phyloP scores from a whole-genome alignment of 2,113 vertebrate species.

The Cranoglanis bouderius region DNA sequence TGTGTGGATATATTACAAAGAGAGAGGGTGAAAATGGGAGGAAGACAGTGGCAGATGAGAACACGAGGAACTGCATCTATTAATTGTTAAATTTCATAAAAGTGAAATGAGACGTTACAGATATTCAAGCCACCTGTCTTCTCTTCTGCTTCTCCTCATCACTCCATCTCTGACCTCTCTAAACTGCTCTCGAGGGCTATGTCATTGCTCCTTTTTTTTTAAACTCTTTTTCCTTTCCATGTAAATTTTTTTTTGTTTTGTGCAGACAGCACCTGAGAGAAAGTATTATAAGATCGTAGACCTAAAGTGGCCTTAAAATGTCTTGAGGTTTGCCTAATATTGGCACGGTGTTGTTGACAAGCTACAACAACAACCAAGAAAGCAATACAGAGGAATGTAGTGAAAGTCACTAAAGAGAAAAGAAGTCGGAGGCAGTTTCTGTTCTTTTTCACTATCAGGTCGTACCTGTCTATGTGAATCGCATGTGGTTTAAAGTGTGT shows the following conservation, averaged over 20 bases:
- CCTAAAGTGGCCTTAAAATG: not conserved
- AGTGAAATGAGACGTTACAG: slow-evolving; percentile 76
- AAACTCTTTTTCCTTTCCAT: slow-evolving; percentile 13
- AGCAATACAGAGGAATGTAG: not conserved
- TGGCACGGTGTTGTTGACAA: too few species aligned
- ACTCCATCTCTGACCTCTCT: slow-evolving; percentile 54
- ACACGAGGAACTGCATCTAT: slow-evolving; percentile 57
- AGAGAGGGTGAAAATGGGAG: slow-evolving; percentile 6
- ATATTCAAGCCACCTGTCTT: slow-evolving; percentile 67
- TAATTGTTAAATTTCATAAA: slow-evolving; percentile 84
- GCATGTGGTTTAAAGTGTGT: not conserved
- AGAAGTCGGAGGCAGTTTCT: not conserved
- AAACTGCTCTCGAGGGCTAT: slow-evolving; percentile 37
- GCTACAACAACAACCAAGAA: too few species aligned
- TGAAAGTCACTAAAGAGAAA: not conserved
- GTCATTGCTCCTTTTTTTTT: slow-evolving; percentile 55
- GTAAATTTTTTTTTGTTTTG: slow-evolving; percentile 54
- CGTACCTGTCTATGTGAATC: not conserved
- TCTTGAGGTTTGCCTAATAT: not conserved
- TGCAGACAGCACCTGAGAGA: slow-evolving; percentile 26
- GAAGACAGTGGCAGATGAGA: slow-evolving; percentile 22
- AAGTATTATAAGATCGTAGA: not conserved
- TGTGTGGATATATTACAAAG: slow-evolving; percentile 45
- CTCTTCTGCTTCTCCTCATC: slow-evolving; percentile 46
- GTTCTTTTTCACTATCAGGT: slow-evolving; percentile 3